Evolutionary conservation across 2,113 vertebrate species (phyloP).

Genomic region (Sus scrofa): DNA sequence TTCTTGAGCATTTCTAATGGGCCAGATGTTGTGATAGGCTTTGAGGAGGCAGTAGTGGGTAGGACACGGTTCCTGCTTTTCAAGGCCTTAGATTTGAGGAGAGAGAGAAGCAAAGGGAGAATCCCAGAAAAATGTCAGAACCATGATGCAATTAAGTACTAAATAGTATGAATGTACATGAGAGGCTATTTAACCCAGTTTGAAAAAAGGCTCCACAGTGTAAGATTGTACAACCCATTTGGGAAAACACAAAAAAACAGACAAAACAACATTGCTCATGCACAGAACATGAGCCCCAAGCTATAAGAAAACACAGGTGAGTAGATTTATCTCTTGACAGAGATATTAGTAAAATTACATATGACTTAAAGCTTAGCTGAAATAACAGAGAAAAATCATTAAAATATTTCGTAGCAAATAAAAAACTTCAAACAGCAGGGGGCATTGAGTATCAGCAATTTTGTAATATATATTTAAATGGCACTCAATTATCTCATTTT

Average conservation of each 20-base stretch:
- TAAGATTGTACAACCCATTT: not conserved
- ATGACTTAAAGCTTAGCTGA: constrained; percentile 7
- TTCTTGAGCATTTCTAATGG: not conserved
- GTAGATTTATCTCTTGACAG: not conserved
- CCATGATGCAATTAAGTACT: not conserved
- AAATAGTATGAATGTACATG: not conserved
- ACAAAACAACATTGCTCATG: not conserved
- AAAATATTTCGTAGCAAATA: constrained; percentile 47
- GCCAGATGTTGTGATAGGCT: not conserved
- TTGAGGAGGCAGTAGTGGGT: not conserved
- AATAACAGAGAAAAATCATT: constrained; percentile 31
- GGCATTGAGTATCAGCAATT: not conserved
- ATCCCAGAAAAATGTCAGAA: not conserved
- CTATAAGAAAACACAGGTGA: not conserved
- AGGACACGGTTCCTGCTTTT: constrained; percentile 12
- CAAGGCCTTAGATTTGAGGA: not conserved
- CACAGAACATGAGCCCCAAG: not conserved
- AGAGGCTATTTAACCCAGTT: not conserved
- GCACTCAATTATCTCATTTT: not conserved
- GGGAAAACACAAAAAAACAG: not conserved
- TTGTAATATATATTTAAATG: not conserved
- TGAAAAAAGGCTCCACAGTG: not conserved
- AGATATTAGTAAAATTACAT: constrained; percentile 29
- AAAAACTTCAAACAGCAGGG: constrained; percentile 53
- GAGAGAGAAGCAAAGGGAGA: not conserved